Evolutionary conservation across 2,888 invertebrate species (phyloP).

Genomic region (Aporophyla nigra): DNA sequence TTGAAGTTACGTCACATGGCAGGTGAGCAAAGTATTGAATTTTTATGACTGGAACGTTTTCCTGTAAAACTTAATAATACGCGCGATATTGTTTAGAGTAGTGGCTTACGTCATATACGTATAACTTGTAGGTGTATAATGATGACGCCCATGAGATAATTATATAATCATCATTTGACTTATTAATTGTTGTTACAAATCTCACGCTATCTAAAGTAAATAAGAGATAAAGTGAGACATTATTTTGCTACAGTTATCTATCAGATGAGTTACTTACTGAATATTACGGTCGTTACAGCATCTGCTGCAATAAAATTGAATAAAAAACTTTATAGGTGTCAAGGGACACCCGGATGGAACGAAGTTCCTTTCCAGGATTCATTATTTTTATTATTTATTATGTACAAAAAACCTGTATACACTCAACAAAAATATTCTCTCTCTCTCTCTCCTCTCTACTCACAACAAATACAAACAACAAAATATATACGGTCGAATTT

Average conservation of each 20-base stretch:
- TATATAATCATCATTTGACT: conserved; percentile 39
- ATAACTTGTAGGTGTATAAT: background rate
- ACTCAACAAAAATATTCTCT: too few relatives aligned
- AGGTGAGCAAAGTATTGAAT: background rate
- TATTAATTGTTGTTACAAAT: conserved; percentile 47
- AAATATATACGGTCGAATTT: too few relatives aligned
- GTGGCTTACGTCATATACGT: background rate
- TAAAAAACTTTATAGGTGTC: too few relatives aligned
- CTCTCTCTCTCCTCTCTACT: too few relatives aligned
- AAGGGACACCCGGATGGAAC: too few relatives aligned
- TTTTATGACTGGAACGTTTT: background rate
- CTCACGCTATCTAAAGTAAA: conserved; percentile 59
- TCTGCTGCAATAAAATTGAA: conserved; percentile 3
- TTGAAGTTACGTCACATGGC: background rate
- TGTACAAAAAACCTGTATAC: too few relatives aligned
- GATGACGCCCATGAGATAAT: conserved; percentile 24
- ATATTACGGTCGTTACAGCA: conserved; percentile 13
- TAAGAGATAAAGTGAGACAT: conserved; percentile 48
- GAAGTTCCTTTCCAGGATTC: too few relatives aligned
- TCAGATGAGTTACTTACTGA: conserved; percentile 16
- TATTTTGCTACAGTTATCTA: conserved; percentile 60
- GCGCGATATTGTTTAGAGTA: background rate
- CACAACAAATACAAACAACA: too few relatives aligned
- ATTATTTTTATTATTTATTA: too few relatives aligned
- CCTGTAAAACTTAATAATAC: background rate